Evolutionary conservation across 2,113 vertebrate species (phyloP).

Genomic region (Halcyon malimbica): DNA sequence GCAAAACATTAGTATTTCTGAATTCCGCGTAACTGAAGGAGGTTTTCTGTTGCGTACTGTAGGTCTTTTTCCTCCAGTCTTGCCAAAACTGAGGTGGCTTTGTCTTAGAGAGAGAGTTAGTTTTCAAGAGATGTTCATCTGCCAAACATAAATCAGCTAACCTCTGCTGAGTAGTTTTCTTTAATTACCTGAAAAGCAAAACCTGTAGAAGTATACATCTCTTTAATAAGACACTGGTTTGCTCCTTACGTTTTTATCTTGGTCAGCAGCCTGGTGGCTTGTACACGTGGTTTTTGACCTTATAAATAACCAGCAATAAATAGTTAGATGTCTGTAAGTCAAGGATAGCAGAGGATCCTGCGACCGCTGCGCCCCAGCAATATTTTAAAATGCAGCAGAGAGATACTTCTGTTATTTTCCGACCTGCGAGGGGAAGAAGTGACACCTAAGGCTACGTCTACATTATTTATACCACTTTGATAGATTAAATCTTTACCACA

Average conservation of each 20-base stretch:
- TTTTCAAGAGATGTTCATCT: not conserved
- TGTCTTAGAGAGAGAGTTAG: not conserved
- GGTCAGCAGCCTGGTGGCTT: conserved; percentile 38
- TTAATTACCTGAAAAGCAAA: conserved; percentile 16
- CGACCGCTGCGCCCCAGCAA: not conserved
- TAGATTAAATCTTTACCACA: conserved; percentile 80
- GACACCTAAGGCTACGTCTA: conserved; percentile 77
- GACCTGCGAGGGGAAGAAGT: conserved; percentile 58
- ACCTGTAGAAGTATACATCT: not conserved
- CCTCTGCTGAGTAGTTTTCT: not conserved
- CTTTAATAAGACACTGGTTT: not conserved
- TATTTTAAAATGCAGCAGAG: conserved; percentile 58
- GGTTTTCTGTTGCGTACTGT: not conserved
- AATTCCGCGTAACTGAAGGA: not conserved
- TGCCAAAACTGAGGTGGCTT: not conserved
- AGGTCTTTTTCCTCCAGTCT: not conserved
- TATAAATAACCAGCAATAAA: conserved; percentile 43
- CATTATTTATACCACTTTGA: conserved; percentile 79
- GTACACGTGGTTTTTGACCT: conserved; percentile 10
- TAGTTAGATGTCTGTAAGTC: not conserved
- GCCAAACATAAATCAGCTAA: conserved; percentile 25
- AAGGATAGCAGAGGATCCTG: not conserved
- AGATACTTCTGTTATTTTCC: conserved; percentile 34
- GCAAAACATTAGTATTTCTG: not conserved
- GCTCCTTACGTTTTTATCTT: not conserved